Base-by-base conservation (phyloP, 2,113 vertebrate species). In the Isichthys henryi region DNA sequence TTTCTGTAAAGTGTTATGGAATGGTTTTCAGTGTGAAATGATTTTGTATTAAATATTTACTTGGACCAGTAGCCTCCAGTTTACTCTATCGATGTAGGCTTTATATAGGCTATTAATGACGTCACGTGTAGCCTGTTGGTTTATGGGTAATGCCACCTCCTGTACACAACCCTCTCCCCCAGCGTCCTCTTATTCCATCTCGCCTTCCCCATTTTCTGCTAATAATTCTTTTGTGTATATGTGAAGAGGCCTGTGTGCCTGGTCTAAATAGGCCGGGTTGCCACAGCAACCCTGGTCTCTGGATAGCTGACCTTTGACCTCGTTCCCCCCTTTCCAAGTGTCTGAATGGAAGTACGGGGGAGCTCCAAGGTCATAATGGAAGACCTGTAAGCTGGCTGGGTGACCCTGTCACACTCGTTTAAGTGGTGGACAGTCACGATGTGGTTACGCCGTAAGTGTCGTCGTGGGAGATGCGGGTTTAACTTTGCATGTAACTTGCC, bases 141-240 rank as follows among this genome's bases (percentile, higher is more conserved):
- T 92, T 88, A 88, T 93, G 89, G 70, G 52, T 49, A 56, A n/a
- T 80, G 27, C 87, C n/a, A 7, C 27, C 66, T 66, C 86, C 77
- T 62, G 86, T 83, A 46, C 7, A 7, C 87, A 70, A 17, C 39
- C 93, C 94, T 43, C 89, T 93, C 92, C 91, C n/a, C 48, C 27
- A 88, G 93, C 91, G 90, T 92, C 5, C 93, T 94, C 93, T 93
- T 91, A 92, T 91, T 91, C 88, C 91, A 90, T 80, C 86, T 93
- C 92, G 91, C 91, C 91, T 90, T 94, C 94, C 50, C 93, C 91
- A 94, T 94, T 94, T 94, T 94, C 93, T 93, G 92, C 95, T 96
- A 96, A 96, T 95, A 96, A 95, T 95, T 95, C 95, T 95, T 96
- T 96, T 96, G 96, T 96, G 94, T 94, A 93, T 92, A 94, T 95